phyloP scores from a whole-genome alignment of 35 echinoderm and acorn worm genomes.

The Acanthaster planci region DNA sequence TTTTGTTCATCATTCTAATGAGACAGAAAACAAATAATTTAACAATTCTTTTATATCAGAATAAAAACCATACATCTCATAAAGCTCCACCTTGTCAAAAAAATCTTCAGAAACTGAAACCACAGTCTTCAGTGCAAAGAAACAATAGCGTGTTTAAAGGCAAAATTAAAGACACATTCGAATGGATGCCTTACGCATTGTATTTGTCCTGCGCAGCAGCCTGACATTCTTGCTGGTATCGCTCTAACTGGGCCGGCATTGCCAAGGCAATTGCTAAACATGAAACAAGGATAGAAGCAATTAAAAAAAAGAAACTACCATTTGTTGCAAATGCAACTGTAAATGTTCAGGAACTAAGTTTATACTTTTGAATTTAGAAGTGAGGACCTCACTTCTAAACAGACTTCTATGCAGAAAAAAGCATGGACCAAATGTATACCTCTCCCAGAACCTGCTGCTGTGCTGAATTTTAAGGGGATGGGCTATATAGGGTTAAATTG shows the following conservation, averaged over 20 bases:
- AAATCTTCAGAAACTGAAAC: no score
- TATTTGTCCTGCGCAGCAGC: constrained; percentile 54
- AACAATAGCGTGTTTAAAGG: background rate
- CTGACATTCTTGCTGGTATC: constrained; percentile 74
- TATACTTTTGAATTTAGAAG: no score
- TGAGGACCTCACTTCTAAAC: no score
- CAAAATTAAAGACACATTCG: background rate
- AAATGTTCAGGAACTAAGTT: no score
- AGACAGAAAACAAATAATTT: background rate
- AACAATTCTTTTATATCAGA: no score
- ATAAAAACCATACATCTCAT: no score
- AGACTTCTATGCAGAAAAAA: no score
- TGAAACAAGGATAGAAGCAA: background rate
- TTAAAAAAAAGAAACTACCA: background rate
- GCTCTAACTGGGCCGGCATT: constrained; percentile 69
- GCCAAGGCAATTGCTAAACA: constrained; percentile 64
- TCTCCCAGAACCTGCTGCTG: no score
- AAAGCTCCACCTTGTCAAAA: no score
- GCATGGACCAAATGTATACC: no score
- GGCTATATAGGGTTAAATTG: no score
- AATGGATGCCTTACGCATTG: constrained; percentile 42
- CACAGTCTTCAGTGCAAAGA: background rate
- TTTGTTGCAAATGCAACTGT: background rate
- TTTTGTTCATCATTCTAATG: constrained; percentile 9
- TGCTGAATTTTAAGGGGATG: no score